Evolutionary conservation across 2,797 vertebrate genomes (phyloP), one percentile per base, ranked within the genome.

Genomic region (Paramormyrops hopkinsi): DNA sequence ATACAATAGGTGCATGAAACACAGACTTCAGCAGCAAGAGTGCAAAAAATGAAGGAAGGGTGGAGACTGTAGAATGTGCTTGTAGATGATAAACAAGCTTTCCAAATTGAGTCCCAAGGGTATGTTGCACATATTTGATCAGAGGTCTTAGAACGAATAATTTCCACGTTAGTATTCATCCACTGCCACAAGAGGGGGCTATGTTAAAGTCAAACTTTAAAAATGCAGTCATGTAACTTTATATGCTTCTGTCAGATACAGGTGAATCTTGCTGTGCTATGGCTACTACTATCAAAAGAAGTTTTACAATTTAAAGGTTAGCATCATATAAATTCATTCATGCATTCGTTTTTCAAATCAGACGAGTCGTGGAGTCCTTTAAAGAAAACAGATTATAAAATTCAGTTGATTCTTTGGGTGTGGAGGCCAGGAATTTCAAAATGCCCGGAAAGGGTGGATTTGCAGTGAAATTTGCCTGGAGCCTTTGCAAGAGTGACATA

Each of bases 261-360:
- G 22, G 8, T 86, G 22, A 54, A 46, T 84, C 44, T 9, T 59
- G 33, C 59, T 86, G 59, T 79, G 25, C 82, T 56, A 89, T 76
- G 29, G 88, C 86, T 89, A 65, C 84, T 82, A 89, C 89, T 90
- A 88, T 84, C 89, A 82, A 29, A 62, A 88, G 9, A 89, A 86
- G 56, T 65, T 46, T 85, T 89, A 94, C 92, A 93, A 92, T 90
- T 89, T 90, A 84, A 12, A 84, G 88, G 90, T 92, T 93, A 93
- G 84, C 88, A 33, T 37, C 62, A 86, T 90, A 90, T 90, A 91
- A 91, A 92, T 69, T 90, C 84, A 88, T 88, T 88, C 86, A 84
- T 91, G 90, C 89, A 83, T 91, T 90, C 88, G 91, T 91, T 92
- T 56, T 90, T 91, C 69, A 90, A 59, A 33, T 46, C 41, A 9